Conservation (phyloP, 1,140 invertebrate species). For the Octopus sinensis region DNA sequence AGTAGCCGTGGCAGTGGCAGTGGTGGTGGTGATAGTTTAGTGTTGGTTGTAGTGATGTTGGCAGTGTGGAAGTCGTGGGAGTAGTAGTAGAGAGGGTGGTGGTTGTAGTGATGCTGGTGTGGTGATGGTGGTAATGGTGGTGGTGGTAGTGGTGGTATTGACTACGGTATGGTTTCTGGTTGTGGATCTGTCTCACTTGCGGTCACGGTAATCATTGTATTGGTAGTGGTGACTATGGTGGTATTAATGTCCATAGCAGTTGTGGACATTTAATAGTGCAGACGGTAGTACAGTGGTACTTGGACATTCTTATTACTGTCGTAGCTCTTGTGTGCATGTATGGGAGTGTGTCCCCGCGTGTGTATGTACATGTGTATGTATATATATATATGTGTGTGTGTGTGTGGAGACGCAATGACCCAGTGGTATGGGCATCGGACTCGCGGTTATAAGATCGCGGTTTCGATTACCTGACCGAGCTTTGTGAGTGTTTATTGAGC, state of each 20-base stretch:
- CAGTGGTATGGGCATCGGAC: no score
- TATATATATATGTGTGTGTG: no score
- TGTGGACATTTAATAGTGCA: not conserved
- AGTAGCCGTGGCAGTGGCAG: not conserved
- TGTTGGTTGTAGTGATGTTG: not conserved
- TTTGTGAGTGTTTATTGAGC: no score
- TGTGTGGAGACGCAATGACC: no score
- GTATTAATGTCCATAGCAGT: not conserved
- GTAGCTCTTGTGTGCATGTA: not conserved
- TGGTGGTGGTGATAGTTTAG: not conserved
- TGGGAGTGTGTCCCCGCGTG: no score
- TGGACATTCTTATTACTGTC: not conserved
- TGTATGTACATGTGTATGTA: no score
- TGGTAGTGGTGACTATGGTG: not conserved
- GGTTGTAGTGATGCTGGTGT: not conserved
- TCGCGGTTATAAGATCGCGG: no score
- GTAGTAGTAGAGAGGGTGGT: not conserved
- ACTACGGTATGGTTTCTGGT: not conserved
- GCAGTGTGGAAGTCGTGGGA: not conserved
- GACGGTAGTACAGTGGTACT: not conserved
- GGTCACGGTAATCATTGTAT: not conserved
- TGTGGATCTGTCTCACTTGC: not conserved
- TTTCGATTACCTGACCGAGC: no score
- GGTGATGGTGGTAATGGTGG: not conserved
- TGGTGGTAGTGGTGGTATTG: not conserved